Conservation (phyloP, 2,888 invertebrate genomes). For the Bibio marci region DNA sequence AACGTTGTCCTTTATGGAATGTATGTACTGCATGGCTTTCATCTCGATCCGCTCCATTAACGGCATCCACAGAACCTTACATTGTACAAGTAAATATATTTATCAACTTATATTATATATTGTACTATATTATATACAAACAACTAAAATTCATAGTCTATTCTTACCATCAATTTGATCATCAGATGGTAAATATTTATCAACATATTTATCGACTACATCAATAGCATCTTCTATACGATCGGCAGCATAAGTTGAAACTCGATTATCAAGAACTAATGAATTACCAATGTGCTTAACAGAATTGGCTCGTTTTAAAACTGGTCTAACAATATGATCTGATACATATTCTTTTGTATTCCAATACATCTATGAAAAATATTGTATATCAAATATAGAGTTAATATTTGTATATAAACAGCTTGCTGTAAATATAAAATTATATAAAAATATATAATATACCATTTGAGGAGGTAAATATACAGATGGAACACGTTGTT, state of each 20-base stretch:
- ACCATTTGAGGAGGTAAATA: conserved; percentile 74
- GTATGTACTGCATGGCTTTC: conserved; percentile 46
- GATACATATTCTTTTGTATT: conserved; percentile 63
- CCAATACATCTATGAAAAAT: conserved; percentile 48
- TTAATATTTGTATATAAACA: neutral
- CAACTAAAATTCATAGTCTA: neutral
- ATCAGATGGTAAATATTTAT: conserved; percentile 53
- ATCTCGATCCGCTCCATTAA: conserved; percentile 3
- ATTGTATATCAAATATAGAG: neutral
- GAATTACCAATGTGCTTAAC: conserved; percentile 63
- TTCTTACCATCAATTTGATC: conserved; percentile 45
- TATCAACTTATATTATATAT: too few species aligned
- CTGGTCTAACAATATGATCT: conserved; percentile 43
- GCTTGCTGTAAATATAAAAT: neutral
- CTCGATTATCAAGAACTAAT: conserved; percentile 48
- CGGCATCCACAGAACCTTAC: neutral
- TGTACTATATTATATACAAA: too few species aligned
- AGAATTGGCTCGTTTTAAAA: conserved; percentile 64
- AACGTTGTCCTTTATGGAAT: conserved; percentile 59
- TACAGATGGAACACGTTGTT: conserved; percentile 64
- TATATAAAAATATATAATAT: conserved; percentile 19
- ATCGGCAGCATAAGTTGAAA: conserved; percentile 56
- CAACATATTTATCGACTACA: conserved; percentile 65
- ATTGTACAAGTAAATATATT: too few species aligned
- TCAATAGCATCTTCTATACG: conserved; percentile 57